Evolutionary conservation across 2,888 invertebrate genomes (phyloP).

Genomic region (Antheraea yamamai): DNA sequence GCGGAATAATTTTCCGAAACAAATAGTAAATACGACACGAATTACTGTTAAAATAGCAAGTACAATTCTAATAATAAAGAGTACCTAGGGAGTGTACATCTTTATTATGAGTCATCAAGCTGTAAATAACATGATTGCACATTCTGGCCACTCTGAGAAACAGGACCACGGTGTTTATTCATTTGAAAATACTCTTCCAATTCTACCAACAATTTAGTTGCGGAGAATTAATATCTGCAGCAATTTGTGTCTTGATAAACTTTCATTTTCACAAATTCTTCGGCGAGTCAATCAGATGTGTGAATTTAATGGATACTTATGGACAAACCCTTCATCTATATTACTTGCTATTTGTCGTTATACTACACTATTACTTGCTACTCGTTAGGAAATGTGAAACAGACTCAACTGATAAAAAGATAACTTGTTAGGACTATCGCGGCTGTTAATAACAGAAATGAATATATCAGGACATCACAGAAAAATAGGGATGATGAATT

Average conservation of each 20-base stretch:
- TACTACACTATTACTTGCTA: background rate
- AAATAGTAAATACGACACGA: slow-evolving; percentile 26
- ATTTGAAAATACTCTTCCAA: background rate
- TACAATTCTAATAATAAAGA: slow-evolving; percentile 36
- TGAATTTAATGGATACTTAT: background rate
- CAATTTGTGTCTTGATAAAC: background rate
- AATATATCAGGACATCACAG: too few relatives aligned
- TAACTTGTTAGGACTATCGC: background rate
- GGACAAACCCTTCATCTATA: too few relatives aligned
- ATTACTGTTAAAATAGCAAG: slow-evolving; percentile 30
- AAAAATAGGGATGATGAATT: too few relatives aligned
- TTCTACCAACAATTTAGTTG: background rate
- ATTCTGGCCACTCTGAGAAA: slow-evolving; percentile 25
- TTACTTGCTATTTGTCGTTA: background rate
- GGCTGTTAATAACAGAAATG: background rate
- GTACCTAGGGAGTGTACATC: slow-evolving; percentile 26
- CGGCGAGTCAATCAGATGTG: background rate
- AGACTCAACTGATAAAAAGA: background rate
- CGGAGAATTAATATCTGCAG: background rate
- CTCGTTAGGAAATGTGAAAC: background rate
- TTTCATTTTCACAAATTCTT: background rate
- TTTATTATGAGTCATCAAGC: slow-evolving; percentile 40
- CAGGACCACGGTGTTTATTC: background rate
- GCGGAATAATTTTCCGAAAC: slow-evolving; percentile 36
- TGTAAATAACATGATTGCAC: slow-evolving; percentile 30